Conservation (phyloP, 2,888 invertebrate genomes). For the Calameuta pallipes region DNA sequence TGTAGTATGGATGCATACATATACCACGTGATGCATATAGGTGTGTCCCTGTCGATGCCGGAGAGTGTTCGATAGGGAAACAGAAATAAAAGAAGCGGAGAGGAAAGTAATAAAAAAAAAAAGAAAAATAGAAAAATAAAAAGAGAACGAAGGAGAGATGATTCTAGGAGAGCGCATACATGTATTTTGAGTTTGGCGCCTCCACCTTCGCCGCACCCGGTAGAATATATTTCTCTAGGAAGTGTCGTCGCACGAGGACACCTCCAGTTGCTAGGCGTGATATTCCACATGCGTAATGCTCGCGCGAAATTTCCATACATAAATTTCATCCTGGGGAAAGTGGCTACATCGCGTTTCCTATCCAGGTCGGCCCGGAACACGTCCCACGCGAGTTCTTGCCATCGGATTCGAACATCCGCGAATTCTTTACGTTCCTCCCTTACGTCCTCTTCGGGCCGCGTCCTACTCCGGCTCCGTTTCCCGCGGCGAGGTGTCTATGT, state of each 20-base stretch:
- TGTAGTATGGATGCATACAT: too few species aligned
- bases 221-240: conserved; percentile 57
- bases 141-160: conserved; percentile 14
- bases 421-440: not conserved
- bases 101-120: too few species aligned
- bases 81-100: too few species aligned
- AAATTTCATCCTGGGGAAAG: conserved; percentile 54
- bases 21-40: too few species aligned
- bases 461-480: too few species aligned
- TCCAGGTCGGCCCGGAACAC: conserved; percentile 30
- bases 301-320: conserved; percentile 59
- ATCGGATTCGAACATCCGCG: not conserved
- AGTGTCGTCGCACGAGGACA: conserved; percentile 47
- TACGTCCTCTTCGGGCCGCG: too few species aligned
- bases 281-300: conserved; percentile 61
- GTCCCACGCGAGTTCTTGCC: conserved; percentile 26
- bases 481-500: too few species aligned
- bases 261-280: conserved; percentile 55
- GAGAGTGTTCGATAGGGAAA: conserved; percentile 19
- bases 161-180: conserved; percentile 41
- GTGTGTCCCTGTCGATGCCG: conserved; percentile 33
- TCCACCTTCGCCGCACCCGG: conserved; percentile 28
- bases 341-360: conserved; percentile 33
- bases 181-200: conserved; percentile 46
- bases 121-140: too few species aligned